Conservation (phyloP, 2,797 vertebrate species). For the Esox lucius region DNA sequence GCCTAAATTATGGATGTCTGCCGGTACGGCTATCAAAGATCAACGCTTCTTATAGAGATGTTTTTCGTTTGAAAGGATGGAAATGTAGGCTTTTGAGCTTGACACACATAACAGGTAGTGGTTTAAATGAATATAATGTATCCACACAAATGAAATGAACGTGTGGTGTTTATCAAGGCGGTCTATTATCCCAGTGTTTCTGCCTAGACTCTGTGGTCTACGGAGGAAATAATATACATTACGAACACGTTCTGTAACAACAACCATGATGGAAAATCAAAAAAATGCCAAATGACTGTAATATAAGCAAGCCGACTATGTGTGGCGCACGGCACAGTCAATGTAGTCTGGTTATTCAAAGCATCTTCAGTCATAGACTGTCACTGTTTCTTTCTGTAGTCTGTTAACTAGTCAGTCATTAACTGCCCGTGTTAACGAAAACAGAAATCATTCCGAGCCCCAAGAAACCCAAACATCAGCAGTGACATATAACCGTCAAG, state of each 20-base stretch:
- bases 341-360: background rate
- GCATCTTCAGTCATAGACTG: background rate
- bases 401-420: background rate
- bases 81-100: background rate
- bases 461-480: background rate
- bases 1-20: background rate
- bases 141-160: background rate
- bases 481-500: background rate
- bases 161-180: background rate
- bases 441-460: background rate
- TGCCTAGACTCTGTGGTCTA: background rate
- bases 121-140: no score
- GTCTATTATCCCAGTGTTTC: background rate
- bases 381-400: background rate
- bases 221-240: no score
- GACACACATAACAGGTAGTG: background rate
- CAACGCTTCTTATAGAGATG: background rate
- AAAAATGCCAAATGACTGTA: background rate
- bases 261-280: background rate
- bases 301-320: background rate
- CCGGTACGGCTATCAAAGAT: background rate
- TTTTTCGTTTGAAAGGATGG: background rate
- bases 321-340: background rate
- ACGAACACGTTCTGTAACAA: no score
- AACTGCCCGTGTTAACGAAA: background rate